phyloP scores from a whole-genome alignment of 2,888 invertebrate genomes.

The Muschampia plurimacula region DNA sequence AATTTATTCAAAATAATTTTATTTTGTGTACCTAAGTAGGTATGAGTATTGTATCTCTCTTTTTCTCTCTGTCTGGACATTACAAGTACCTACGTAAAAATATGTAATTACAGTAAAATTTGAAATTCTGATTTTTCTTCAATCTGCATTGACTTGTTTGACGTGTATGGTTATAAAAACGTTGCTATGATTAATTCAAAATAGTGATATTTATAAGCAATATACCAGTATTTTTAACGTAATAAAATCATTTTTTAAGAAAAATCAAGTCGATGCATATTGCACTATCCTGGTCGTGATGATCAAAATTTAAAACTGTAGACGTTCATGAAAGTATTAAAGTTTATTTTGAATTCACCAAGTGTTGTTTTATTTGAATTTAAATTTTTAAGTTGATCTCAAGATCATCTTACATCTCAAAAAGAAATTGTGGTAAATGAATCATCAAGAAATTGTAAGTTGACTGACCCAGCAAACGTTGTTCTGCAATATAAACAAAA shows the following conservation, averaged over 20 bases:
- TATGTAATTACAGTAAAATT: no score
- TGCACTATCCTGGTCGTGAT: conserved; percentile 56
- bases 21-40: no score
- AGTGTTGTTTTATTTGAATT: conserved; percentile 56
- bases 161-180: conserved; percentile 24
- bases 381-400: no score
- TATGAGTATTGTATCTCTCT: no score
- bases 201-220: conserved; percentile 70
- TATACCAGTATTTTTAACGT: conserved; percentile 67
- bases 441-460: no score
- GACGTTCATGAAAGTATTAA: conserved; percentile 77
- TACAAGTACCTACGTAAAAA: no score
- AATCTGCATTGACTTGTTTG: conserved; percentile 9
- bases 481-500: no score
- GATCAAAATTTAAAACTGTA: conserved; percentile 68
- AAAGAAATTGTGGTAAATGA: no score
- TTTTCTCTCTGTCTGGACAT: no score
- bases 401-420: no score
- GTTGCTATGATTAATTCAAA: conserved; percentile 31
- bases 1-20: no score
- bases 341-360: conserved; percentile 78
- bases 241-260: conserved; percentile 42
- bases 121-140: neutral
- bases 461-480: no score
- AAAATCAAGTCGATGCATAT: conserved; percentile 43